A percentile compares a stretch with the other conserved stretches of the same genome.
Conservation (phyloP, 2,888 invertebrate genomes). For the Rhyacophila evoluta region DNA sequence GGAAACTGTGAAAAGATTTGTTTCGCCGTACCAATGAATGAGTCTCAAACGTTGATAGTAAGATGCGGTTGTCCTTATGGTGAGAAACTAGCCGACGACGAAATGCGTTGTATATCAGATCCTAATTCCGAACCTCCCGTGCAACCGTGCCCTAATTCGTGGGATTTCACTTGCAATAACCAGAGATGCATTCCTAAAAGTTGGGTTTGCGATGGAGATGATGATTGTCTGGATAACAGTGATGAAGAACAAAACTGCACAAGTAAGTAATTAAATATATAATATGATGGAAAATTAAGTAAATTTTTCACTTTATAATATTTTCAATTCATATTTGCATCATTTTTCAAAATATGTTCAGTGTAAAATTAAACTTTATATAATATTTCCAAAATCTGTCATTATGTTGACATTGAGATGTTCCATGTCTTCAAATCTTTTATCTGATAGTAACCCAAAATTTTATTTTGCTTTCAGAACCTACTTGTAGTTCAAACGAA, state of each 20-base stretch:
- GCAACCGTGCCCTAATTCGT: slow-evolving; percentile 89
- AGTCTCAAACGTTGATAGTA: slow-evolving; percentile 69
- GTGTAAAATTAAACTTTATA: too few species aligned
- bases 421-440: too few species aligned
- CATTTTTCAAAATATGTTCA: too few species aligned
- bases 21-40: slow-evolving; percentile 85
- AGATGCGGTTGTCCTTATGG: slow-evolving; percentile 95
- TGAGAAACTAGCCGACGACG: slow-evolving; percentile 81
- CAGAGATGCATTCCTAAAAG: slow-evolving; percentile 92
- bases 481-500: slow-evolving; percentile 90
- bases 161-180: slow-evolving; percentile 95
- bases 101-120: slow-evolving; percentile 79
- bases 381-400: too few species aligned
- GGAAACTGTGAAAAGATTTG: slow-evolving; percentile 96
- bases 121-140: slow-evolving; percentile 89
- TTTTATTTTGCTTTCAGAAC: slow-evolving; percentile 72
- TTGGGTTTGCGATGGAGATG: slow-evolving; percentile 97
- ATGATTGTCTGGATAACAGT: slow-evolving; percentile 95
- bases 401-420: too few species aligned
- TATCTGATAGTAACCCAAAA: too few species aligned
- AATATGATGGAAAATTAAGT: too few species aligned
- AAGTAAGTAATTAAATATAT: too few species aligned
- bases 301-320: too few species aligned
- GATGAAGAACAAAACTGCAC: slow-evolving; percentile 97
- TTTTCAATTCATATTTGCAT: too few species aligned